Percentiles rank a stretch among this genome's conserved stretches.
Evolutionary conservation across 2,113 vertebrate genomes (phyloP).

Genomic region (Notarius quadriscutis): DNA sequence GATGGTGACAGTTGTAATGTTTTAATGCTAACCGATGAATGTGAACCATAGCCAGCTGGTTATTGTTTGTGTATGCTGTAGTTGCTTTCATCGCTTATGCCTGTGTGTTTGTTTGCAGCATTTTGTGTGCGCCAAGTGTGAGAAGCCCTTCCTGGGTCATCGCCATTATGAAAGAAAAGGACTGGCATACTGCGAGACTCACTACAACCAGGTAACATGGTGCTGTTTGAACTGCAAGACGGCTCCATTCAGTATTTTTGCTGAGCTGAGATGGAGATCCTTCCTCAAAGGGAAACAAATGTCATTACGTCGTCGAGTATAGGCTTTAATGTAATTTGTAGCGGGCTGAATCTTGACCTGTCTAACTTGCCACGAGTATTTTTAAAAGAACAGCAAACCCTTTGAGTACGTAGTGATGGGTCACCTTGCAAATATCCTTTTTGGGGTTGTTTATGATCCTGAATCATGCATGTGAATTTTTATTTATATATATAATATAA

Average conservation of each 20-base stretch:
- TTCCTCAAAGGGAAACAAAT: background rate
- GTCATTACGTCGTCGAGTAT: background rate
- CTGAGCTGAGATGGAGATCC: background rate
- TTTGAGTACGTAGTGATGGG: background rate
- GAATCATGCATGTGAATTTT: background rate
- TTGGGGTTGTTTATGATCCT: background rate
- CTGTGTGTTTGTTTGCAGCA: conserved; percentile 79
- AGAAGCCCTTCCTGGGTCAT: conserved; percentile 97
- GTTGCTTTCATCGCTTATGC: background rate
- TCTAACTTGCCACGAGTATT: background rate
- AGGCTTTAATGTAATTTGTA: background rate
- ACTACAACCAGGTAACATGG: conserved; percentile 91
- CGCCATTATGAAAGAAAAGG: conserved; percentile 97
- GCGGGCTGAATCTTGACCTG: background rate
- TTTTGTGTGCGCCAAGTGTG: conserved; percentile 98
- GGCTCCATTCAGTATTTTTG: background rate
- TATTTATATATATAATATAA: too few relatives aligned
- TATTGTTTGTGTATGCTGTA: background rate
- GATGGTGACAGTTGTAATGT: background rate
- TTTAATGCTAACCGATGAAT: background rate
- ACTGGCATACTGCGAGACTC: conserved; percentile 94
- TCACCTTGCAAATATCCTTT: background rate
- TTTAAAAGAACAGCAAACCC: background rate
- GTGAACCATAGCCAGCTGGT: background rate
- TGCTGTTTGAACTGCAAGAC: background rate